phyloP scores from a whole-genome alignment of 1,140 invertebrate species.

The Atta cephalotes region DNA sequence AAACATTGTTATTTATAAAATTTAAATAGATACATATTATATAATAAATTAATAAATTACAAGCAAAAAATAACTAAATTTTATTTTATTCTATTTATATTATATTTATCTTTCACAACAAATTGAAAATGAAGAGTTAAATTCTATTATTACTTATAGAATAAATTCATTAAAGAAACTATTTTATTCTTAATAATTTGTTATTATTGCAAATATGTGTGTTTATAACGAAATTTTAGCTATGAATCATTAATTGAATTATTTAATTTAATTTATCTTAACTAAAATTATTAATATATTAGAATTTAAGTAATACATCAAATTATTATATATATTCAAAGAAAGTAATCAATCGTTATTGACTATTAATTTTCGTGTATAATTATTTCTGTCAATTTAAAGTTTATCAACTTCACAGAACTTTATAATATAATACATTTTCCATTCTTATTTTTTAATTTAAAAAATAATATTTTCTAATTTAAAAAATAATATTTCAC shows the following conservation, averaged over 20 bases:
- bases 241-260: neutral
- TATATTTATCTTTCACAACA: too few species aligned
- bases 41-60: too few species aligned
- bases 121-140: neutral
- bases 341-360: neutral
- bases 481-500: neutral
- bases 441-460: neutral
- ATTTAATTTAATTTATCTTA: neutral
- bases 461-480: neutral
- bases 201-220: neutral
- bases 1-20: too few species aligned
- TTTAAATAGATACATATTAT: too few species aligned
- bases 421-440: neutral
- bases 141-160: neutral
- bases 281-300: neutral
- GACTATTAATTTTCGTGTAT: neutral
- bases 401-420: neutral
- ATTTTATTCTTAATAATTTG: neutral
- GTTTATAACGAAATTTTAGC: neutral
- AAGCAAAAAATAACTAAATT: too few species aligned
- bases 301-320: neutral
- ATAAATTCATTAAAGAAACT: neutral
- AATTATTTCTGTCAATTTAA: constrained; percentile 4
- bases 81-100: too few species aligned
- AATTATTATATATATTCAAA: neutral